These are phyloP conservation scores for Mylabris sibirica DNA, from an alignment of 2,888 invertebrate genomes.

Conservation along the genomic window DNA sequence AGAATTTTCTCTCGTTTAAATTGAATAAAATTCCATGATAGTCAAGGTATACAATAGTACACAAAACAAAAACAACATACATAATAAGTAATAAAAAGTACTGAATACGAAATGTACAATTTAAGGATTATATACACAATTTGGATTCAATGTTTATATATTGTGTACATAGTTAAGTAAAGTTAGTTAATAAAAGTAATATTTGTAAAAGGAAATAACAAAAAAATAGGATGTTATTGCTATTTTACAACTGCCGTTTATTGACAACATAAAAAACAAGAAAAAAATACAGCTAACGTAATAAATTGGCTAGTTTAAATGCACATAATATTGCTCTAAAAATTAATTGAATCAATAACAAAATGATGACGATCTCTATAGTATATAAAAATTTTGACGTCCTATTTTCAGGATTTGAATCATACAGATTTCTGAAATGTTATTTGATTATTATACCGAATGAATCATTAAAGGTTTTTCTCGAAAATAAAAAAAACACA, in stretches of 20 bases:
- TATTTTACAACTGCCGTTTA: too few species aligned
- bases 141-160: background rate
- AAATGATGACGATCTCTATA: background rate
- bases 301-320: background rate
- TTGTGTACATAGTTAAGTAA: background rate
- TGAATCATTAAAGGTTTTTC: conserved; percentile 5
- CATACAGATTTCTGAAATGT: background rate
- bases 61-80: background rate
- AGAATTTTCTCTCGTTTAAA: background rate
- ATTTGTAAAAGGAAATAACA: background rate
- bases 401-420: background rate
- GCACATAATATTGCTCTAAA: background rate
- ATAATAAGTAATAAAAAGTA: background rate
- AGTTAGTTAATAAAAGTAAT: background rate
- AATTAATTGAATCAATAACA: background rate
- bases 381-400: background rate
- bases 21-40: background rate
- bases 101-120: background rate
- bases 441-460: background rate
- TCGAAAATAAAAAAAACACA: background rate
- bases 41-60: background rate
- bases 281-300: too few species aligned
- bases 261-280: too few species aligned
- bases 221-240: background rate
- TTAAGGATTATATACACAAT: background rate